These are phyloP conservation scores for Actinia tenebrosa DNA, from an alignment of 64 coral and sea anemone species.

Conservation along the genomic window DNA sequence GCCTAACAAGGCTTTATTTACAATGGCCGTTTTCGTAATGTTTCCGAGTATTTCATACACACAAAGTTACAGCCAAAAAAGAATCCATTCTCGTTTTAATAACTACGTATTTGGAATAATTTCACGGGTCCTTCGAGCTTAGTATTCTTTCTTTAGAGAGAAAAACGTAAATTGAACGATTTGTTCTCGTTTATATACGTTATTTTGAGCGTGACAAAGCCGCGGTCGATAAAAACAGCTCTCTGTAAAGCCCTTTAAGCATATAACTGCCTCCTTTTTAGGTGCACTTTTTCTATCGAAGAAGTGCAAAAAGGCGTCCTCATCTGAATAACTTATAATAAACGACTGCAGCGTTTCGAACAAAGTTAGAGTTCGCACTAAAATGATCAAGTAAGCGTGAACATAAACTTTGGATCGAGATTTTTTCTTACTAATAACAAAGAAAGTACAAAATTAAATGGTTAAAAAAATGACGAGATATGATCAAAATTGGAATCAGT, in stretches of 20 bases:
- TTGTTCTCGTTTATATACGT: neutral
- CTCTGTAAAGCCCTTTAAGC: neutral
- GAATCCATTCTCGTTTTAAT: neutral
- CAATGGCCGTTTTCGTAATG: neutral
- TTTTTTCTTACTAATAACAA: conserved; percentile 4
- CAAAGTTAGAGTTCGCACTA: neutral
- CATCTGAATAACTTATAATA: conserved; percentile 5
- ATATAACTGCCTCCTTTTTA: neutral
- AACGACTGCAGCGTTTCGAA: neutral
- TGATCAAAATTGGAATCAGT: conserved; percentile 6
- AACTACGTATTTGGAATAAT: neutral
- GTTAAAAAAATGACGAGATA: neutral
- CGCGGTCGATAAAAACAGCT: neutral
- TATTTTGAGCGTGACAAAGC: conserved; percentile 12
- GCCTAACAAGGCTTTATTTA: neutral
- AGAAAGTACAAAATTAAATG: conserved; percentile 1
- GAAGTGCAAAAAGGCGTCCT: neutral
- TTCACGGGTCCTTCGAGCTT: neutral
- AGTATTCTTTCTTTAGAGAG: neutral
- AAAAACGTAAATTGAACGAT: neutral
- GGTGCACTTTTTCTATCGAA: neutral
- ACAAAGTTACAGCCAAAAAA: neutral
- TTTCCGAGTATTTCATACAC: neutral
- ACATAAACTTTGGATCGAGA: neutral
- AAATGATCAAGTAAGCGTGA: neutral